These are phyloP conservation scores for Ophthalmotilapia sp. DNA, from an alignment of 2,113 vertebrate genomes.

Conservation along the genomic window DNA sequence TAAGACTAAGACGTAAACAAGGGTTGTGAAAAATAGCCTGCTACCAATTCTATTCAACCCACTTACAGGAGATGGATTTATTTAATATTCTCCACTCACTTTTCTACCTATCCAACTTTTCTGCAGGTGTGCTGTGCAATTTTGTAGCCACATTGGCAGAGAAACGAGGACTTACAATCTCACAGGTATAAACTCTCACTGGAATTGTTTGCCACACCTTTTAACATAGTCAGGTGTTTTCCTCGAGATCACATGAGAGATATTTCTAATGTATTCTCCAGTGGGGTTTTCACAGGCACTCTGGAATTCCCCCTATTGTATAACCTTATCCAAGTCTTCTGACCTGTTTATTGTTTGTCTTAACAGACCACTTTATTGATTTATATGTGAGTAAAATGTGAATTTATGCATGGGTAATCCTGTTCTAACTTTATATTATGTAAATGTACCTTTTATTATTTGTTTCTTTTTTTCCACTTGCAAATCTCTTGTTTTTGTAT, in stretches of 20 bases:
- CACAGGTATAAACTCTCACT: not conserved
- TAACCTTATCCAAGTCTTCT: not conserved
- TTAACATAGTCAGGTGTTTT: not conserved
- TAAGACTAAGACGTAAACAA: not conserved
- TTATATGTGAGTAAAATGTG: not conserved
- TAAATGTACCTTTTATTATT: not conserved
- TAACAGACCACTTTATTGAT: not conserved
- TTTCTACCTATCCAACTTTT: not conserved
- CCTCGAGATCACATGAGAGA: not conserved
- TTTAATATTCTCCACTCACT: not conserved
- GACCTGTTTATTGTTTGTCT: not conserved
- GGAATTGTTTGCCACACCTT: not conserved
- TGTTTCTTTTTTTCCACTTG: not conserved
- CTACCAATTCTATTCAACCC: not conserved
- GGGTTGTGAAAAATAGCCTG: not conserved
- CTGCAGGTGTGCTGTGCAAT: not conserved
- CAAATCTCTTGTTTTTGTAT: not conserved
- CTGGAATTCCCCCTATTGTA: not conserved
- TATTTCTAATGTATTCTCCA: not conserved
- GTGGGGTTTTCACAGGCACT: not conserved
- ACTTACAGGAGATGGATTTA: not conserved
- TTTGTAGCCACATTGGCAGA: not conserved
- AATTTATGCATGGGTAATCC: not conserved
- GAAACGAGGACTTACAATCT: not conserved
- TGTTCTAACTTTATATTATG: not conserved